A percentile compares a stretch with the other conserved stretches of the same genome.
These are phyloP conservation scores for Aegithalos caudatus DNA, from an alignment of 2,113 vertebrate species.

Conservation along the genomic window DNA sequence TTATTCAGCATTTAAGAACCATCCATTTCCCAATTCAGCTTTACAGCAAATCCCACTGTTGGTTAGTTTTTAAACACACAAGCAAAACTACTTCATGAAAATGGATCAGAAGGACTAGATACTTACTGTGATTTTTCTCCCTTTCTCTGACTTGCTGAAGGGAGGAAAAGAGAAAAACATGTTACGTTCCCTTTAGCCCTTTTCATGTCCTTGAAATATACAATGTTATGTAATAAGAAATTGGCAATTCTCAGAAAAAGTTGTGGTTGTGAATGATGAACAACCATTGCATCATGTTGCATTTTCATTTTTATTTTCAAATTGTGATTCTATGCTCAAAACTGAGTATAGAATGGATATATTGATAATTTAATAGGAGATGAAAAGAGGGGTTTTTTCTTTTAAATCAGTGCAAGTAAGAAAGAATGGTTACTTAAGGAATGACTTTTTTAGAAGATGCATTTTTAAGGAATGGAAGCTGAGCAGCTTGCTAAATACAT, in stretches of 20 bases:
- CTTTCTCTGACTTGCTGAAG: not conserved
- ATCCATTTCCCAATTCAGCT: conserved; percentile 7
- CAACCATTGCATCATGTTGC: conserved; percentile 25
- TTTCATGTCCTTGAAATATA: conserved; percentile 5
- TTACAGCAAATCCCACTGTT: not conserved
- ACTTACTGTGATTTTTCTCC: not conserved
- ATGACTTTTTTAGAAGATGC: not conserved
- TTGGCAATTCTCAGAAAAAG: conserved; percentile 52
- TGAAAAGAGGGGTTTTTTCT: not conserved
- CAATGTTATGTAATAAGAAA: conserved; percentile 15
- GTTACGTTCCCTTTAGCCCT: not conserved
- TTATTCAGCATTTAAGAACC: conserved; percentile 4
- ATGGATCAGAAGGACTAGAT: not conserved
- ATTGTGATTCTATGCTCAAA: conserved; percentile 1
- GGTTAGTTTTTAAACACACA: not conserved
- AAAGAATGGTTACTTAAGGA: not conserved
- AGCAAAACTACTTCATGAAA: not conserved
- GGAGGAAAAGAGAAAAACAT: not conserved
- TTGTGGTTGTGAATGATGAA: not conserved
- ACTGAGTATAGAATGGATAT: not conserved
- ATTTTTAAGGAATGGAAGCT: not conserved
- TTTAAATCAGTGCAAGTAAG: not conserved
- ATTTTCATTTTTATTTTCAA: conserved; percentile 45
- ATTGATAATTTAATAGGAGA: conserved; percentile 22
- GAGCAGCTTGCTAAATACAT: not conserved